Conservation (phyloP, 2,113 vertebrate genomes). For the Urocynchramus pylzowi region DNA sequence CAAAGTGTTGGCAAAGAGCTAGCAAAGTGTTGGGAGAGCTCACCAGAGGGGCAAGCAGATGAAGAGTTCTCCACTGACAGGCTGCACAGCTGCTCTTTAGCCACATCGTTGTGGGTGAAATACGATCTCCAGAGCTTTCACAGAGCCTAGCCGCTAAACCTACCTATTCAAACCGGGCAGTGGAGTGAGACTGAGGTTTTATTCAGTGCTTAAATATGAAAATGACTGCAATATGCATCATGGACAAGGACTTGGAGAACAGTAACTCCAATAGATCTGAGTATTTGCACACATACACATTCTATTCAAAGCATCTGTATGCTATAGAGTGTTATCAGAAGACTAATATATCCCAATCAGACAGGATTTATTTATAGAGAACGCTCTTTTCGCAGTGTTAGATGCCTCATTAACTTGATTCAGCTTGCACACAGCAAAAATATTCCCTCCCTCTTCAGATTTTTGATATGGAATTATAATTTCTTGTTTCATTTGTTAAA, state of each 20-base stretch:
- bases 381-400: conserved; percentile 80
- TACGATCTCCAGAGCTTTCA: conserved; percentile 37
- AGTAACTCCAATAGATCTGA: conserved; percentile 68
- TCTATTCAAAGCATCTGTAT: conserved; percentile 82
- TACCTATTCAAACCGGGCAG: conserved; percentile 54
- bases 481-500: conserved; percentile 80
- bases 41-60: neutral
- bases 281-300: conserved; percentile 75
- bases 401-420: conserved; percentile 86
- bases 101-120: conserved; percentile 26
- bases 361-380: conserved; percentile 83
- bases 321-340: conserved; percentile 82
- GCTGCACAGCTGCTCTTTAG: conserved; percentile 41
- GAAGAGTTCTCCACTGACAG: neutral
- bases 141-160: conserved; percentile 15
- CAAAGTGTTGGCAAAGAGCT: neutral
- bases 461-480: conserved; percentile 83
- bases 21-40: neutral
- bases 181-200: conserved; percentile 44
- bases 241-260: conserved; percentile 64
- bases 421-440: conserved; percentile 83
- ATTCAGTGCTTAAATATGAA: conserved; percentile 63
- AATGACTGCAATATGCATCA: conserved; percentile 61
- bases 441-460: conserved; percentile 83
- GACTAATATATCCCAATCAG: conserved; percentile 85